Percentiles rank a stretch among this genome's conserved stretches.
These are phyloP conservation scores for Drosophila emarginata DNA, from an alignment of 2,888 invertebrate species.

Conservation along the genomic window DNA sequence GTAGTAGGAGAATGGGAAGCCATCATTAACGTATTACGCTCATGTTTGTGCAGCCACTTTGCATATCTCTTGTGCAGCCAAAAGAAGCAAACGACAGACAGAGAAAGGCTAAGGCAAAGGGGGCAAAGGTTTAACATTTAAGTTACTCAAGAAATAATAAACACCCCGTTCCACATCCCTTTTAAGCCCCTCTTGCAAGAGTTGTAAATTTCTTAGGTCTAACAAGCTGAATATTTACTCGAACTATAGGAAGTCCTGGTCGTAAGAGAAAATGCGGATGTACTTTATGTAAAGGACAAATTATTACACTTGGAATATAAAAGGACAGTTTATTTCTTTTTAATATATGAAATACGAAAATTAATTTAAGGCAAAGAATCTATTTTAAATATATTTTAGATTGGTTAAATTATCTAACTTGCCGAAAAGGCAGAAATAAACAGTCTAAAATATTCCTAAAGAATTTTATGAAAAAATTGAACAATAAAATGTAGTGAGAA, in stretches of 20 bases:
- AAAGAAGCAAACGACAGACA: constrained; percentile 14
- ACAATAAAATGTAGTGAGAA: too few relatives aligned
- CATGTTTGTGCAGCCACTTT: constrained; percentile 67
- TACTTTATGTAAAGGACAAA: background rate
- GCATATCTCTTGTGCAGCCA: constrained; percentile 42
- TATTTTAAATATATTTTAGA: too few relatives aligned
- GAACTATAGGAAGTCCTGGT: background rate
- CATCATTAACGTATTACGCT: constrained; percentile 72
- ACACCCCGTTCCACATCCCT: constrained; percentile 8
- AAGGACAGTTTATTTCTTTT: too few relatives aligned
- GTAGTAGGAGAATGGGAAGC: background rate
- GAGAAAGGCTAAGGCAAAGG: background rate
- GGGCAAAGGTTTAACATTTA: constrained; percentile 19
- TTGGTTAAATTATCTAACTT: too few relatives aligned
- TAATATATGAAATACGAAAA: too few relatives aligned
- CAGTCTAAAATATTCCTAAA: too few relatives aligned
- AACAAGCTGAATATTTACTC: constrained; percentile 2
- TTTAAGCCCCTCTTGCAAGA: background rate
- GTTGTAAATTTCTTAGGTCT: constrained; percentile 1
- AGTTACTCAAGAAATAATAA: constrained; percentile 35
- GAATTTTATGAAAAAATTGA: too few relatives aligned
- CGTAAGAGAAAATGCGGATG: background rate
- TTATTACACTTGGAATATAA: too few relatives aligned
- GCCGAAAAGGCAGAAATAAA: too few relatives aligned
- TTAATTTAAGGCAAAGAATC: too few relatives aligned